Conservation (phyloP, 2,888 invertebrate genomes). For the Drosophila conformis region DNA sequence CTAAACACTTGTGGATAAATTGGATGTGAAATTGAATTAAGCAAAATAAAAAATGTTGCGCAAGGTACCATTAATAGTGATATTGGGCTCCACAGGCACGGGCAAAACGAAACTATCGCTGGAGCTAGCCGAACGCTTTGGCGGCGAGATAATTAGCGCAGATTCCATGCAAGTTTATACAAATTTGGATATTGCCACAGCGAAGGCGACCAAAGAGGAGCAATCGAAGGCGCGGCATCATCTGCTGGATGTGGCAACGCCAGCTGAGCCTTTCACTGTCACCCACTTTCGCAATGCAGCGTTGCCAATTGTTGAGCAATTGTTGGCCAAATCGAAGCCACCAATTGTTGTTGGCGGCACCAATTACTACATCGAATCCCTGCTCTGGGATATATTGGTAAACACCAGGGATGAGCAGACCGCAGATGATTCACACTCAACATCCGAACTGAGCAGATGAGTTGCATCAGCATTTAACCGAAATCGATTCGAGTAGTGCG, state of each 20-base stretch:
- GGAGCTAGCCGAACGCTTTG: slow-evolving; percentile 93
- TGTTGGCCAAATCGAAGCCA: slow-evolving; percentile 89
- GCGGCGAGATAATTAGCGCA: slow-evolving; percentile 97
- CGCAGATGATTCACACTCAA: slow-evolving; percentile 10
- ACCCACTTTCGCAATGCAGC: slow-evolving; percentile 93
- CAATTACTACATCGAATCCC: slow-evolving; percentile 98
- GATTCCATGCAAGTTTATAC: slow-evolving; percentile 99
- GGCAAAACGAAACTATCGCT: slow-evolving; percentile 98
- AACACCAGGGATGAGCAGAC: slow-evolving; percentile 32
- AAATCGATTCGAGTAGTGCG: slow-evolving; percentile 93
- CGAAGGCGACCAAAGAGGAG: no score
- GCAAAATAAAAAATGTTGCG: slow-evolving; percentile 82
- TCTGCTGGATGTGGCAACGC: slow-evolving; percentile 93
- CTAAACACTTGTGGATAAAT: slow-evolving; percentile 19
- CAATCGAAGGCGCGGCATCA: slow-evolving; percentile 93
- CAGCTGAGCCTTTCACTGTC: slow-evolving; percentile 92
- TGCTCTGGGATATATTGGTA: slow-evolving; percentile 95
- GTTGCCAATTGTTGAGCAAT: slow-evolving; percentile 91
- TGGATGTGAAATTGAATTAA: slow-evolving; percentile 27
- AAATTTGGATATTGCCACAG: slow-evolving; percentile 94
- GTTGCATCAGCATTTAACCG: slow-evolving; percentile 89
- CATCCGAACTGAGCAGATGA: slow-evolving; percentile 82
- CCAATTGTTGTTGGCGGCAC: slow-evolving; percentile 99
- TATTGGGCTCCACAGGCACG: slow-evolving; percentile 98
- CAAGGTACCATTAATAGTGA: slow-evolving; percentile 91